Evolutionary conservation across 2,113 vertebrate genomes (phyloP), one percentile per base, ranked within the genome.

Genomic region (Brienomyrus brachyistius): DNA sequence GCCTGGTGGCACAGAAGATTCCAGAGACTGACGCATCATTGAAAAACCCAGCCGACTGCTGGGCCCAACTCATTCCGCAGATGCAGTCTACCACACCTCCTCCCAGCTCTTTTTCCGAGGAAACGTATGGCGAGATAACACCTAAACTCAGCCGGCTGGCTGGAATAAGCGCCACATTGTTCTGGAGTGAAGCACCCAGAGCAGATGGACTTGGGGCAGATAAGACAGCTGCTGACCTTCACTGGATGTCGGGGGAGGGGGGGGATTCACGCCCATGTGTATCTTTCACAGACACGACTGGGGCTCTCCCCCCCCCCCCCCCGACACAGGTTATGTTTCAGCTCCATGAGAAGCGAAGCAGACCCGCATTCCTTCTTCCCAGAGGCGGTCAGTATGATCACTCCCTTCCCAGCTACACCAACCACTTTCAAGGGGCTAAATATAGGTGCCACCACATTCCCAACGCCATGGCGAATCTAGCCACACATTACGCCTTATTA

Each of bases 351-450:
- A 59, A 43, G 3, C 52, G 4, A 11, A 43, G 54, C 51, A 87
- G 31, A 87, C 19, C 19, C 19, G 17, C 15, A 54, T 43, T 59
- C 40, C 51, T 13, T 4, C 21, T 11, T 47, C n/a, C 84, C 84
- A 86, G 45, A 23, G 43, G 80, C 19, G 6, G 40, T 9, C 50
- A 52, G 50, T n/a, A 13, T 40, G n/a, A 11, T 35, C 13, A 17
- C 10, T 87, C 27, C 4, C 82, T 62, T 43, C 59, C 59, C 27
- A 40, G 21, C 40, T 51, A 23, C 89, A 90, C 13, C 47, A 70
- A 31, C n/a, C 83, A 74, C 45, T 70, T 70, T 23, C 88, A 31
- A 2, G 17, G 43, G 15, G 23, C 89, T 90, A 90, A 90, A 90
- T 90, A 86, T 90, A 90, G 84, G 17, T 0, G 47, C 13, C 45